Evolutionary conservation across 2,113 vertebrate species (phyloP).

Genomic region (Leuciscus idus): DNA sequence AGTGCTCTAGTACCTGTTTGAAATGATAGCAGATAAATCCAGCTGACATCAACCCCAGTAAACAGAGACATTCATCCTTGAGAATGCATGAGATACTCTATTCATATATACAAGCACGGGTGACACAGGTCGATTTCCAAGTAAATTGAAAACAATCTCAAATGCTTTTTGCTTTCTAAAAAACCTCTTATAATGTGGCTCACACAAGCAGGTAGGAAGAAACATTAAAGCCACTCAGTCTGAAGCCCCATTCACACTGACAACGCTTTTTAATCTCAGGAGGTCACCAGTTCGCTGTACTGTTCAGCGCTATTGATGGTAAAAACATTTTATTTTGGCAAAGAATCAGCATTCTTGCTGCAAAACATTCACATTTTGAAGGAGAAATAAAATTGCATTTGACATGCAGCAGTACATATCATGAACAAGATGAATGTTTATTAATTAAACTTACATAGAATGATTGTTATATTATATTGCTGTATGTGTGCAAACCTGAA

Average conservation of each 20-base stretch:
- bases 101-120: constrained; percentile 16
- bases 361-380: neutral
- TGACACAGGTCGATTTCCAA: constrained; percentile 30
- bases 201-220: neutral
- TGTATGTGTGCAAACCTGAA: neutral
- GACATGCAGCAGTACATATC: neutral
- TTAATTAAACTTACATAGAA: neutral
- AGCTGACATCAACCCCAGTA: constrained; percentile 28
- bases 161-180: neutral
- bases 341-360: neutral
- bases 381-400: neutral
- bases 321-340: neutral
- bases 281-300: neutral
- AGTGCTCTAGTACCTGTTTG: constrained; percentile 12
- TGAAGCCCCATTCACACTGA: neutral
- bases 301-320: neutral
- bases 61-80: constrained; percentile 20
- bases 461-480: neutral
- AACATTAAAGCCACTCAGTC: constrained; percentile 1
- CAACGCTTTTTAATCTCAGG: neutral
- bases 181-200: constrained; percentile 5
- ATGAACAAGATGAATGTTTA: neutral
- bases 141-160: constrained; percentile 33
- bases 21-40: constrained; percentile 26
- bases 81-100: constrained; percentile 23